Evolutionary conservation across 2,888 invertebrate genomes (phyloP), one percentile per base, ranked within the genome.

Genomic region (Drosophila nr. fundita): DNA sequence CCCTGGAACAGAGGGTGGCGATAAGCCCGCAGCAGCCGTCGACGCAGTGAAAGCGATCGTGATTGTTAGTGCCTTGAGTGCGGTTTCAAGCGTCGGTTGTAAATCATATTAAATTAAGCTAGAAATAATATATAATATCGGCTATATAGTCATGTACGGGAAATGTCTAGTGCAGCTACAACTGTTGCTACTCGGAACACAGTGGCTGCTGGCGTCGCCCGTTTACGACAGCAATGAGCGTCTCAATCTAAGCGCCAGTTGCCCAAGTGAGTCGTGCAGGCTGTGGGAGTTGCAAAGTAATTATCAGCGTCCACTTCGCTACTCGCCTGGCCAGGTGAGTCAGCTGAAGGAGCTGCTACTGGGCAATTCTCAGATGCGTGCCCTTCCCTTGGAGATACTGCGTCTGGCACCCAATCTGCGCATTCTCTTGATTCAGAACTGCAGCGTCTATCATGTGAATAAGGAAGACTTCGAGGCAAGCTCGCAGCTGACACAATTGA

Each of bases 361-460:
- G 69, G 82, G 74, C 21, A 78, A 91, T 48, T 87, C 88, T 30
- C 62, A 76, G 11, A 48, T 91, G 27, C 70, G 82, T 1, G 54
- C 76, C 0, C 34, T 92, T 45, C 90, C 92, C 0, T 29, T 73
- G 11, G 58, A 81, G 1, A 38, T 92, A 5, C 77, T 92, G 21
- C 77, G 75, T 4, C 71, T 73, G 21, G 74, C 80, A n/a, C 92
- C 92, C 29, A 82, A 88, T n/a, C 69, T 92, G n/a, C 76, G 79
- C 27, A 76, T 76, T 0, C 67, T 92, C 11, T 49, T 88, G 6
- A 71, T 92, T 73, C 85, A 89, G 34, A 90, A 91, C 57, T 88
- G 91, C 58, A 82, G 79, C 18, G 36, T 90, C 0, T 83, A 83
- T 59, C 79, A 73, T n/a, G 7, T 66, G 21, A 69, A 70, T 15